These are phyloP conservation scores for Teleogryllus oceanicus DNA, from an alignment of 2,888 invertebrate species.

Conservation along the genomic window DNA sequence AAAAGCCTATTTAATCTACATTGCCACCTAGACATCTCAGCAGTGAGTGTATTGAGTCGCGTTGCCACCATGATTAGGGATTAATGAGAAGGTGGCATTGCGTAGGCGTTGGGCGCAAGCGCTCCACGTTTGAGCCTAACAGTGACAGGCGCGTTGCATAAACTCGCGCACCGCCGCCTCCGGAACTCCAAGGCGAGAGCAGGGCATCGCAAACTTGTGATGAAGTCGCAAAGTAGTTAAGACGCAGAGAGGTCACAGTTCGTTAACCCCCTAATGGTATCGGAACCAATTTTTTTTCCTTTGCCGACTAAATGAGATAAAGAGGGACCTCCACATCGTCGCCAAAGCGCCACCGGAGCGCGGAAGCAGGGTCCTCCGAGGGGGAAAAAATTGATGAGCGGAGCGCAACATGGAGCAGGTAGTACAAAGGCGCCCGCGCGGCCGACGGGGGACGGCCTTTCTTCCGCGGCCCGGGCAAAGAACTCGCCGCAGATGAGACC, in stretches of 20 bases:
- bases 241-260: not conserved
- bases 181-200: no score
- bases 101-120: no score
- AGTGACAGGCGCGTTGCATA: no score
- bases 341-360: not conserved
- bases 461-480: not conserved
- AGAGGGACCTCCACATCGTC: not conserved
- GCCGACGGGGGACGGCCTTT: not conserved
- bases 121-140: no score
- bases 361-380: not conserved
- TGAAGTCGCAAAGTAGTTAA: constrained; percentile 9
- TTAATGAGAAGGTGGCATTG: no score
- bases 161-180: no score
- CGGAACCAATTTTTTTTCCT: not conserved
- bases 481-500: not conserved
- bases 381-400: constrained; percentile 1
- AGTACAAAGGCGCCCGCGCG: not conserved
- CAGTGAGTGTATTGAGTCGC: no score
- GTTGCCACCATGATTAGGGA: no score
- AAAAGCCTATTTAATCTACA: no score
- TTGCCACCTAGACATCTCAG: no score
- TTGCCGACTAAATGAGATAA: not conserved
- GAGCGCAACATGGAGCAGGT: not conserved
- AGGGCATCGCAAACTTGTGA: not conserved
- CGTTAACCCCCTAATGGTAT: constrained; percentile 8